These are phyloP conservation scores for Chymomyza caudatula DNA, from an alignment of 2,888 invertebrate genomes.

Conservation along the genomic window DNA sequence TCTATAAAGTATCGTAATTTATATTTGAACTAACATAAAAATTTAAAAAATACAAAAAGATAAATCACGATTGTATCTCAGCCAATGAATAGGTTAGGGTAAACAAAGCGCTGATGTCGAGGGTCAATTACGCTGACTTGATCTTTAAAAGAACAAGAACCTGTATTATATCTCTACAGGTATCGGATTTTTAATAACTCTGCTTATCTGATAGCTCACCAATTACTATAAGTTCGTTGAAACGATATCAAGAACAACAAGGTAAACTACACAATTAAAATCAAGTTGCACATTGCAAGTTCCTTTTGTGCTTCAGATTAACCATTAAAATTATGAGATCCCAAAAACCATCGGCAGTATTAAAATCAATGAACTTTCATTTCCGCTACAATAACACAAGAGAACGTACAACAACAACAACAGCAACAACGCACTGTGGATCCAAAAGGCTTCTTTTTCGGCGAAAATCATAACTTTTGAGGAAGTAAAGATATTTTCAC, in stretches of 20 bases:
- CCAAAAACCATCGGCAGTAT: conserved; percentile 34
- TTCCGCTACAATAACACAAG: conserved; percentile 46
- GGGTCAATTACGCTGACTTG: too few species aligned
- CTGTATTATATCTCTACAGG: neutral
- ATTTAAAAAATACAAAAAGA: too few species aligned
- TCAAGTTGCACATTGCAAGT: neutral
- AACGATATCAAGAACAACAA: neutral
- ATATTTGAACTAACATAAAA: too few species aligned
- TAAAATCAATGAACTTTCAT: conserved; percentile 61
- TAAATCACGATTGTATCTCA: too few species aligned
- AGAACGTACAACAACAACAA: conserved; percentile 12
- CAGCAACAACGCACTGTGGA: too few species aligned
- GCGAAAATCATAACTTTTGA: too few species aligned
- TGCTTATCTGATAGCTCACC: neutral
- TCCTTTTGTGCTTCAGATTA: neutral
- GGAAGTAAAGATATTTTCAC: too few species aligned
- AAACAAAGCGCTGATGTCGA: too few species aligned
- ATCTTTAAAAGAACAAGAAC: neutral
- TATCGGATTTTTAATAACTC: neutral
- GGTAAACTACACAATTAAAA: neutral
- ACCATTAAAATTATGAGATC: neutral
- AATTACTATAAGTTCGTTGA: neutral
- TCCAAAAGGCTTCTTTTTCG: too few species aligned
- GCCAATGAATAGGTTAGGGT: too few species aligned
- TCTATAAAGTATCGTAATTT: too few species aligned